Conservation (phyloP, 2,888 invertebrate genomes). For the Nudaria mundana region DNA sequence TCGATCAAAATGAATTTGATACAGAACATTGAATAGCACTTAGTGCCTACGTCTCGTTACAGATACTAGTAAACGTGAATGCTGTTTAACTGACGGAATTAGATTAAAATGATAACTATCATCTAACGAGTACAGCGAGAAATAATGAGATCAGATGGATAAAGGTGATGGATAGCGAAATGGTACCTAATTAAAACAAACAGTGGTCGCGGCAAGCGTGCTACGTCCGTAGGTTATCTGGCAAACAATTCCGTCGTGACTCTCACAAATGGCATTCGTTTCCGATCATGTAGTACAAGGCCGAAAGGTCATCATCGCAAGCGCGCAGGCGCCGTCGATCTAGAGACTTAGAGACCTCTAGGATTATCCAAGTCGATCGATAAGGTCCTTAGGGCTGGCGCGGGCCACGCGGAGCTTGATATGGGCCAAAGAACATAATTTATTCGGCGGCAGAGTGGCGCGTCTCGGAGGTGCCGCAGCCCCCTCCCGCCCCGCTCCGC, state of each 20-base stretch:
- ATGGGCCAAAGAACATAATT: conserved; percentile 67
- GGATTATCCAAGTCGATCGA: conserved; percentile 75
- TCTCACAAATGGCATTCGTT: conserved; percentile 60
- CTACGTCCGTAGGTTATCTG: conserved; percentile 38
- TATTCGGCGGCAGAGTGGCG: conserved; percentile 80
- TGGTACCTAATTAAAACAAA: conserved; percentile 34
- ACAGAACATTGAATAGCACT: conserved; percentile 41
- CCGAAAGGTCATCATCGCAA: conserved; percentile 56
- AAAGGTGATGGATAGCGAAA: conserved; percentile 14
- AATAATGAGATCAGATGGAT: conserved; percentile 15
- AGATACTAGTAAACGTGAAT: conserved; percentile 41
- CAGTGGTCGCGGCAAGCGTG: conserved; percentile 16
- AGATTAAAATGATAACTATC: conserved; percentile 32
- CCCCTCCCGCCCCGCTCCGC: conserved; percentile 39
- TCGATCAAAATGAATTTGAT: conserved; percentile 55
- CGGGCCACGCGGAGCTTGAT: conserved; percentile 41
- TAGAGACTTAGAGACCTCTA: conserved; percentile 65
- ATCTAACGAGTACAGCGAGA: conserved; percentile 13
- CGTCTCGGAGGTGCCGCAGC: conserved; percentile 65
- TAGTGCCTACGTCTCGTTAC: conserved; percentile 49
- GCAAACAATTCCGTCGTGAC: conserved; percentile 52
- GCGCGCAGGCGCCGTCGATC: conserved; percentile 56
- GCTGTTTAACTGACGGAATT: conserved; percentile 29
- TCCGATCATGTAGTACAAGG: conserved; percentile 42
- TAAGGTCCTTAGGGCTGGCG: conserved; percentile 49